These are phyloP conservation scores for Beroe ovata DNA, from an alignment of 37 sponge, comb jelly and placozoan species.

Conservation along the genomic window DNA sequence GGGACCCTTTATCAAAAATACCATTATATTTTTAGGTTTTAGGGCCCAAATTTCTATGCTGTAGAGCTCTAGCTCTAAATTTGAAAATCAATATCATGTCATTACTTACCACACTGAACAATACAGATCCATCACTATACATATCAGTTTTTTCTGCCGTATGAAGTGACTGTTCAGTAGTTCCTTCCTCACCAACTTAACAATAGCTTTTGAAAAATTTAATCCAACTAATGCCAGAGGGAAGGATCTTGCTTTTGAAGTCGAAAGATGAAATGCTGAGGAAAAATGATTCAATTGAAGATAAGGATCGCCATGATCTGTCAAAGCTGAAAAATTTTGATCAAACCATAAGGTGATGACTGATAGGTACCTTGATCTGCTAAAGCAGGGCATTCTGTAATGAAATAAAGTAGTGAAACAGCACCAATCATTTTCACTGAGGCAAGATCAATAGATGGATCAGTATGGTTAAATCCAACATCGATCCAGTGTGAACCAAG, in stretches of 20 bases:
- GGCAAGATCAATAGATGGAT: slow-evolving; percentile 53
- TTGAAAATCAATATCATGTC: no score
- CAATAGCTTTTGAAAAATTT: slow-evolving; percentile 19
- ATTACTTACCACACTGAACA: slow-evolving; percentile 50
- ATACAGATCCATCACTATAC: slow-evolving; percentile 55
- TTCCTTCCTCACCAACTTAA: slow-evolving; percentile 22
- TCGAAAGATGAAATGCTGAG: slow-evolving; percentile 45
- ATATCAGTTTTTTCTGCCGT: slow-evolving; percentile 63
- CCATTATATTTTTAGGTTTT: no score
- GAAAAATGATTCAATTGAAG: no score
- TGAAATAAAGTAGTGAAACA: slow-evolving; percentile 30
- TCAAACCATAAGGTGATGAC: no score
- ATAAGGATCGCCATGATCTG: no score
- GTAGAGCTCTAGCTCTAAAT: no score
- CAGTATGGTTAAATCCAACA: slow-evolving; percentile 62
- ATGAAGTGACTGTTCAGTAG: slow-evolving; percentile 28
- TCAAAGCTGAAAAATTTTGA: no score
- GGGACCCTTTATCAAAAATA: no score
- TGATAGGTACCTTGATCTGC: slow-evolving; percentile 67
- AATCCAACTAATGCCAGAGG: slow-evolving; percentile 43
- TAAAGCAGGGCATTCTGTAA: slow-evolving; percentile 16
- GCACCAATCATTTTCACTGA: slow-evolving; percentile 57
- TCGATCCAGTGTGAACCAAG: slow-evolving; percentile 59
- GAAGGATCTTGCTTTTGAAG: not conserved
- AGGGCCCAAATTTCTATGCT: no score